phyloP scores from a whole-genome alignment of 2,113 vertebrate genomes.

The Cathartes aura region DNA sequence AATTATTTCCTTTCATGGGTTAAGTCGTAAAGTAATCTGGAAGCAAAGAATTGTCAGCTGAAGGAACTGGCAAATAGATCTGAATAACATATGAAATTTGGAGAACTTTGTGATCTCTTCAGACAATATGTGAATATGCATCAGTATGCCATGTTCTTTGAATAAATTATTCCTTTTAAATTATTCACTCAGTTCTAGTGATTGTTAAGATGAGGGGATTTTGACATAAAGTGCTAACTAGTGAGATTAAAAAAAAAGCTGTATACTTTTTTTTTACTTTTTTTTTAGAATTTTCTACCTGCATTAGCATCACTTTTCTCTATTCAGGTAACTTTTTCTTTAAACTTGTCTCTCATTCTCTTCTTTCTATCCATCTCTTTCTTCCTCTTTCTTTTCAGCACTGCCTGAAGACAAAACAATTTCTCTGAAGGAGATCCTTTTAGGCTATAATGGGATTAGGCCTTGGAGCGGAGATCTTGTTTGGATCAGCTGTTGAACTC shows the following conservation, averaged over 20 bases:
- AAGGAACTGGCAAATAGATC: constrained; percentile 39
- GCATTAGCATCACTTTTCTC: neutral
- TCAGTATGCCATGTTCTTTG: constrained; percentile 43
- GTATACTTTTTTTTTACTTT: neutral
- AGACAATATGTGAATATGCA: constrained; percentile 62
- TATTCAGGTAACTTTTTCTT: neutral
- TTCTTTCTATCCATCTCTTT: neutral
- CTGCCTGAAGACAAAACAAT: constrained; percentile 34
- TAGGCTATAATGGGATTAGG: constrained; percentile 59
- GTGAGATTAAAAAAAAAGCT: neutral
- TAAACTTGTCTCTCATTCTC: neutral
- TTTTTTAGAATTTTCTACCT: constrained; percentile 7
- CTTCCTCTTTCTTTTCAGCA: neutral
- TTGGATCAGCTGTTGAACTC: constrained; percentile 70
- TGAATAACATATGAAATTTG: constrained; percentile 34
- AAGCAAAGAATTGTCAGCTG: constrained; percentile 13
- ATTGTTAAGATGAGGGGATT: constrained; percentile 58
- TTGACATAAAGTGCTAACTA: constrained; percentile 57
- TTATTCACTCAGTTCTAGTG: constrained; percentile 53
- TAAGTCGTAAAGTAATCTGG: neutral
- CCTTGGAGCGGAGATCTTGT: constrained; percentile 48
- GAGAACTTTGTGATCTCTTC: constrained; percentile 67
- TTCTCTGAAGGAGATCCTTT: constrained; percentile 60
- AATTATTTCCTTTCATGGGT: neutral
- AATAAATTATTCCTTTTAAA: constrained; percentile 65